These are phyloP conservation scores for Oreortyx pictus DNA, from an alignment of 2,797 vertebrate species.

Conservation along the genomic window DNA sequence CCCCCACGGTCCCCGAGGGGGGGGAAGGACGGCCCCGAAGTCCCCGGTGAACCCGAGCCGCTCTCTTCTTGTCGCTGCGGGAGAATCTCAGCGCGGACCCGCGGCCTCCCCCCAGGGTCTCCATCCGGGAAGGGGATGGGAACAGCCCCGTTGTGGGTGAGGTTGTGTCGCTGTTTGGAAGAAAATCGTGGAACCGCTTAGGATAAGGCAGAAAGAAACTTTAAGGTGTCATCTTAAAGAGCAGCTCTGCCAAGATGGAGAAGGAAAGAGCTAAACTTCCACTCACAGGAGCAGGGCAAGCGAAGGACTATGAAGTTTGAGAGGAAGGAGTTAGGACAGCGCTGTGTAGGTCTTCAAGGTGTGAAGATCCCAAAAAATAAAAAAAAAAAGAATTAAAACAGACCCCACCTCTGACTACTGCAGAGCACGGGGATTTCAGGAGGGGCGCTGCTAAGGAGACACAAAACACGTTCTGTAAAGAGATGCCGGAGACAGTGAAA, in stretches of 20 bases:
- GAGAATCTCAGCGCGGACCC: not conserved
- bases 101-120: not conserved
- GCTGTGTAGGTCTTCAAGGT: not conserved
- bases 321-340: slow-evolving; percentile 13
- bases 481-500: not conserved
- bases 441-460: not conserved
- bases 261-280: not conserved
- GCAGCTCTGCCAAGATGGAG: not conserved
- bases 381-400: not conserved
- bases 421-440: not conserved
- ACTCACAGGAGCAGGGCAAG: not conserved
- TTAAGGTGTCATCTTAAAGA: not conserved
- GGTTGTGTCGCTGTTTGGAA: not conserved
- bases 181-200: accelerated
- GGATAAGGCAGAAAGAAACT: not conserved
- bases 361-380: not conserved
- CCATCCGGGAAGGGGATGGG: not conserved
- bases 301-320: not conserved
- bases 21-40: not conserved
- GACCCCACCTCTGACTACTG: not conserved
- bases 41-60: not conserved
- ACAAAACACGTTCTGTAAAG: not conserved
- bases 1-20: too few relatives aligned
- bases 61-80: not conserved
- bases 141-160: not conserved